These are phyloP conservation scores for Tenthredo notha DNA, from an alignment of 2,888 invertebrate genomes.

Conservation along the genomic window DNA sequence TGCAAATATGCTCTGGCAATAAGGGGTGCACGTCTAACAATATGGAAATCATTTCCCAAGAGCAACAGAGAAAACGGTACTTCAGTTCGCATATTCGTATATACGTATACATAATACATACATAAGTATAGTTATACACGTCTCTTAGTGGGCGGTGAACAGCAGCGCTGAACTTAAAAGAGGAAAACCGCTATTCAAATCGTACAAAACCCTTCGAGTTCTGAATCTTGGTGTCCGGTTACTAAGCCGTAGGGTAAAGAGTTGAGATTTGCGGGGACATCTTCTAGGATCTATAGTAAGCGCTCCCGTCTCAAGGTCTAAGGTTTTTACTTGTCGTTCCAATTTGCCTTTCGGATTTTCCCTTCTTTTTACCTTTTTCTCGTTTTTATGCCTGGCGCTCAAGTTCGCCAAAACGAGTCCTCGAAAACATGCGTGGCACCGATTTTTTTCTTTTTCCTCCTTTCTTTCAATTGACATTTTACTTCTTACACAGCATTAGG, in stretches of 20 bases:
- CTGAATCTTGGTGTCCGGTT: constrained; percentile 63
- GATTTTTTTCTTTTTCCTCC: neutral
- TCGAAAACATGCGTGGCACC: neutral
- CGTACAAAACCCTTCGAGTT: constrained; percentile 64
- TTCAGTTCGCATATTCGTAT: constrained; percentile 25
- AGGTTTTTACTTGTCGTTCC: constrained; percentile 28
- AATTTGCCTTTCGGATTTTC: constrained; percentile 50
- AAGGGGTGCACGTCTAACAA: constrained; percentile 30
- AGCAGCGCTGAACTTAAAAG: constrained; percentile 58
- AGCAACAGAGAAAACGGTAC: constrained; percentile 48
- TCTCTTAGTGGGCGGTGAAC: neutral
- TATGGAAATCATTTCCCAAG: constrained; percentile 49
- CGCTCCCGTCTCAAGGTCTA: neutral
- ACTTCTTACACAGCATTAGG: neutral
- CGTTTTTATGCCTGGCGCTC: constrained; percentile 8
- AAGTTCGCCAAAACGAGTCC: neutral
- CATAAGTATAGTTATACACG: neutral
- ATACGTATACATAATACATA: neutral
- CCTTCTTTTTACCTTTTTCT: constrained; percentile 23
- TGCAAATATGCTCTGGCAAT: constrained; percentile 48
- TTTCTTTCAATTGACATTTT: neutral
- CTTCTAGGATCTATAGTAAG: constrained; percentile 20
- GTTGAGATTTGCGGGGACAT: constrained; percentile 63
- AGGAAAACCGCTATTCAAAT: constrained; percentile 61
- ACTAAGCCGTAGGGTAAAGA: constrained; percentile 75